Conservation (phyloP, 2,888 invertebrate genomes). For the Cataglyphis altisquamis region DNA sequence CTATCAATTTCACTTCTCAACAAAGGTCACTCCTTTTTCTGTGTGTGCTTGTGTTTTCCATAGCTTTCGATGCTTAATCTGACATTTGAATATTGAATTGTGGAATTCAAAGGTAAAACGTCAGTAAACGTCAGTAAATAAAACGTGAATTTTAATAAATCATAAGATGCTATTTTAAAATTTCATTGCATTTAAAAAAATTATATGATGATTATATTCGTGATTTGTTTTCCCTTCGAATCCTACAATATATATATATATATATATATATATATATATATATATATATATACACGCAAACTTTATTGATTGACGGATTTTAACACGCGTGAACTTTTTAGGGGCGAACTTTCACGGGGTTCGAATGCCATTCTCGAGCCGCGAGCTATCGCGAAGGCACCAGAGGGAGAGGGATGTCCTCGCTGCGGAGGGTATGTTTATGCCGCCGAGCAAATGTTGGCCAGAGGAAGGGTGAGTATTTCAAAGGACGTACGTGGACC, state of each 20-base stretch:
- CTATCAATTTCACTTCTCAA: constrained; percentile 23
- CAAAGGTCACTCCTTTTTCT: background rate
- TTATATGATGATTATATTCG: too few species aligned
- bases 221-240: background rate
- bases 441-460: constrained; percentile 97
- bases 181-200: background rate
- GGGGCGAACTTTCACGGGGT: constrained; percentile 77
- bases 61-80: background rate
- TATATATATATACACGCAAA: background rate
- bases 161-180: background rate
- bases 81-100: background rate
- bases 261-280: too few species aligned
- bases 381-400: constrained; percentile 92
- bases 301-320: background rate
- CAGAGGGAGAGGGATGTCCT: constrained; percentile 95
- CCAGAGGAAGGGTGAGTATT: constrained; percentile 93
- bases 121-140: background rate
- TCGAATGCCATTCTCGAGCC: constrained; percentile 89
- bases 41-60: constrained; percentile 8
- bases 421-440: constrained; percentile 96
- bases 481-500: background rate
- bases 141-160: background rate
- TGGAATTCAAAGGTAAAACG: background rate
- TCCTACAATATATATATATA: background rate
- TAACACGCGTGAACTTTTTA: constrained; percentile 72